Base-by-base conservation (phyloP, 2,797 vertebrate genomes). In the Morelia viridis region DNA sequence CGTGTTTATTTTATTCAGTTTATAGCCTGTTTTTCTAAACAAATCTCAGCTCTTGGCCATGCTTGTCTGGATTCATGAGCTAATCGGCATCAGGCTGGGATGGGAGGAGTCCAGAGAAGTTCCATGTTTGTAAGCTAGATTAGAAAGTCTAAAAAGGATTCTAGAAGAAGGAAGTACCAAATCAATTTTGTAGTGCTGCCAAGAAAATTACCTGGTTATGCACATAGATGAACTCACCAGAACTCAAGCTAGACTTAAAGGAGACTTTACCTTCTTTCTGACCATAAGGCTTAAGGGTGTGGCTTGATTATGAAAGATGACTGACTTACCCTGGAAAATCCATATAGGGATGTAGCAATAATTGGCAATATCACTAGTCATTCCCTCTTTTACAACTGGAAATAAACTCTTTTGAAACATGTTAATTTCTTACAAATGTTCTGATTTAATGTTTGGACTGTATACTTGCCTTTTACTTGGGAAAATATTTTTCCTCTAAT, bases 401-500 rank as follows among this genome's bases (percentile, higher is more conserved):
- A 41, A 41, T 41, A 41, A 41, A 41, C 91, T 92, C 17, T 31
- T 62, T 93, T 64, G 62, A 90, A 57, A 94, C 4, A 19, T 12
- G 35, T 93, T 94, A 86, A 35, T 94, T 92, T 91, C 85, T 28
- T 8, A 86, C 15, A 68, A 28, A 85, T 87, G 95, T 94, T 0
- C 35, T 94, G 90, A 92, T 94, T 95, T 95, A 91, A 85, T 85
- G 93, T 95, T 90, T 96, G 86, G 94, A 89, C 24, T 86, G 15
- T 57, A 89, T 92, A 22, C 68, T 28, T 85, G 41, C 58, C 31
- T 85, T 92, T 93, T 93, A 93, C 84, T 94, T 62, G 50, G 80
- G 90, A 93, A 84, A 85, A 41, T 89, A 71, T 94, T 95, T 41
- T 94, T 94, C 68, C 85, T 96, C 90, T 68, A 95, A 96, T 96